phyloP scores from a whole-genome alignment of 2,113 vertebrate genomes.

The Cinclus cinclus region DNA sequence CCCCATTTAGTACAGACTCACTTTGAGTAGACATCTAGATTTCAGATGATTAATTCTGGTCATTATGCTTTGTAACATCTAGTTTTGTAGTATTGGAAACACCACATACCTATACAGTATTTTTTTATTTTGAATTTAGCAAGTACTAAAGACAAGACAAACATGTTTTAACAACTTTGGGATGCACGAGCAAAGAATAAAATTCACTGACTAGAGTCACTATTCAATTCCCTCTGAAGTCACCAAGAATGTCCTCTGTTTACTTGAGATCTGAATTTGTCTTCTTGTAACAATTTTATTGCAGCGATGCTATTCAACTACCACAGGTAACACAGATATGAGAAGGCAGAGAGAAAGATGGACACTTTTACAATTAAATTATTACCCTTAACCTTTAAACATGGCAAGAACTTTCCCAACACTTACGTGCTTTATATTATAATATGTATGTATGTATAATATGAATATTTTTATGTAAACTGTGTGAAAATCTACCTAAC shows the following conservation, averaged over 20 bases:
- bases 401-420: background rate
- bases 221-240: background rate
- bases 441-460: background rate
- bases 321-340: background rate
- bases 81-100: background rate
- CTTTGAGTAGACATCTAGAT: background rate
- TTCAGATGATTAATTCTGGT: background rate
- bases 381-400: background rate
- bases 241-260: background rate
- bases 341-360: background rate
- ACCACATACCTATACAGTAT: background rate
- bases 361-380: background rate
- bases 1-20: background rate
- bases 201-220: background rate
- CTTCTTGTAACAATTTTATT: background rate
- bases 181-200: background rate
- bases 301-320: background rate
- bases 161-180: background rate
- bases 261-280: background rate
- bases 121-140: slow-evolving; percentile 11
- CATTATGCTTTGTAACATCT: background rate
- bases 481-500: background rate
- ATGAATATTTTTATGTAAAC: background rate
- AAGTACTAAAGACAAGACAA: background rate
- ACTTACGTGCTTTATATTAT: background rate